Base-by-base conservation (phyloP, 2,888 invertebrate species). In the Bellardia bayeri region DNA sequence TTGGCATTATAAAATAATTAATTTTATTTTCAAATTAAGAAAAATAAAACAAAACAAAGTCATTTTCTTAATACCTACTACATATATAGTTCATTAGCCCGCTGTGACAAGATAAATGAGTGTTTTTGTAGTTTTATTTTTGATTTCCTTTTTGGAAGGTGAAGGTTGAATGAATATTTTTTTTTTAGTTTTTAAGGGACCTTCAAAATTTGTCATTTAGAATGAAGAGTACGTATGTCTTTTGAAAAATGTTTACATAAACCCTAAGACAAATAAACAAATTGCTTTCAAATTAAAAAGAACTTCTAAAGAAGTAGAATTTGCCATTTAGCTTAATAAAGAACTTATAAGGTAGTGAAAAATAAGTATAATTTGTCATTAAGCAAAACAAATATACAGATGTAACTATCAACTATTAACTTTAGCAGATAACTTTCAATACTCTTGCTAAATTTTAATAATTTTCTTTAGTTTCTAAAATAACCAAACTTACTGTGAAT, bases 11-110 rank as follows among this genome's bases (percentile, higher is more conserved):
- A 42, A 72, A 56, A 42, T 51, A 71, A 37, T 71, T 8, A 23
- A 30, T 72, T 64, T 64, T 45, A 14, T 37, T 58, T 16, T 16
- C 54, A 23, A 51, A 61, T 40, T 16, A 33, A 75, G 64, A n/a
- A 16, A 33, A 45, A 49, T n/a, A 33, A 75, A 64, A n/a, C 9
- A 49, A 45, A n/a, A 11, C 16, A 40, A 49, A 37, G 69, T 16
- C 30, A 56, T n/a, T 9, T 63, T 71, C n/a, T 7, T 13, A 16
- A 69, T 49, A 37, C 40, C n/a, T n/a, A n/a, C n/a, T n/a, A n/a
- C n/a, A n/a, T 54, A n/a, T 75, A 7, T 56, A 71, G 69, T 83
- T 63, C 63, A 71, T 63, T 76, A 54, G 71, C 76, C 76, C 33
- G 37, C 54, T 54, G 69, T 76, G 69, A 63, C 69, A 61, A 13